A percentile compares a stretch with the other conserved stretches of the same genome.
phyloP scores from a whole-genome alignment of 2,797 vertebrate genomes.

The Labeo calbasu region DNA sequence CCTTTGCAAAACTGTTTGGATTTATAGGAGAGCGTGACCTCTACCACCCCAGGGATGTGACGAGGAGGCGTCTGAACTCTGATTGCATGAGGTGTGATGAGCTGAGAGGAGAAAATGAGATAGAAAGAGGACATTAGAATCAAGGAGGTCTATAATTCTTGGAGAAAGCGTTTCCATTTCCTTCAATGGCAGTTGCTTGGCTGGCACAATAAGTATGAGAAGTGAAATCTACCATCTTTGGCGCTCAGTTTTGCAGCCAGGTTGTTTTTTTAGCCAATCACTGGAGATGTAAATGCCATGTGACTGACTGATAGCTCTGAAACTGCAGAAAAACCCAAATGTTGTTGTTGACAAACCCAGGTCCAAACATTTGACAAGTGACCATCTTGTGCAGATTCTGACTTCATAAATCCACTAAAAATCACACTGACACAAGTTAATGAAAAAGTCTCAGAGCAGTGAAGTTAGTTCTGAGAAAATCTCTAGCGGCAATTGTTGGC shows the following conservation, averaged over 20 bases:
- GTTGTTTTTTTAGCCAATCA: neutral
- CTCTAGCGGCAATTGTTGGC: constrained; percentile 14
- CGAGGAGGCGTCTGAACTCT: constrained; percentile 81
- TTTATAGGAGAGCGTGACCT: constrained; percentile 98
- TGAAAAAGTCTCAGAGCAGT: neutral
- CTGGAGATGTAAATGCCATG: neutral
- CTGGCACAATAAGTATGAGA: neutral
- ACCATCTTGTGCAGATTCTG: neutral
- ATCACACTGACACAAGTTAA: neutral
- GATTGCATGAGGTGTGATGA: constrained; percentile 82
- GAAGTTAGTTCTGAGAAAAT: constrained; percentile 2
- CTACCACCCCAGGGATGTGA: constrained; percentile 90
- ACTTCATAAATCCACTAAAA: neutral
- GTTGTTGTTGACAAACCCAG: neutral
- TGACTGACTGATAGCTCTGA: neutral
- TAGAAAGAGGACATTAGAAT: neutral
- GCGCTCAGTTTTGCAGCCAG: neutral
- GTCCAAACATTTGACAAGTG: neutral
- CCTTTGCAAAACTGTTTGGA: constrained; percentile 99
- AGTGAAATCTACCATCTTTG: neutral
- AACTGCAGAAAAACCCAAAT: too few species aligned
- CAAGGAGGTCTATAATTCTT: neutral
- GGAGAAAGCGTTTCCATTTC: too few species aligned
- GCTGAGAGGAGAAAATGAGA: constrained; percentile 54
- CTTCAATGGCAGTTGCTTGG: neutral